These are phyloP conservation scores for Variabilichromis moorii DNA, from an alignment of 2,113 vertebrate genomes.

Conservation along the genomic window DNA sequence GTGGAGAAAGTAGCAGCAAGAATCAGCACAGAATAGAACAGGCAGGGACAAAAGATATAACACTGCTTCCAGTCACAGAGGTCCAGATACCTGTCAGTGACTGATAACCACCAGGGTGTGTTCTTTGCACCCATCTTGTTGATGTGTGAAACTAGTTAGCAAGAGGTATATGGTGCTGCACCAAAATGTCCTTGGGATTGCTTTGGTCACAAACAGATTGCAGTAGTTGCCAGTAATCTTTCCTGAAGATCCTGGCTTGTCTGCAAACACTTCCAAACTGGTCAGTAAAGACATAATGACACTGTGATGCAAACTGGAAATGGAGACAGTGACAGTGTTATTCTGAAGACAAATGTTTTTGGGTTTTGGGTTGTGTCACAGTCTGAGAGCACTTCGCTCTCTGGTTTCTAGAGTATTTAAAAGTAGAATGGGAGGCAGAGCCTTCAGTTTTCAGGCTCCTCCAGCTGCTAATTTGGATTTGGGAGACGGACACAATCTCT, in stretches of 20 bases:
- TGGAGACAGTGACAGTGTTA: accelerated
- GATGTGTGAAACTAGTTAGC: background rate
- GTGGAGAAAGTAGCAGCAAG: background rate
- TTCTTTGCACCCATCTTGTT: background rate
- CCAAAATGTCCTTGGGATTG: background rate
- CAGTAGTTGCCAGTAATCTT: accelerated
- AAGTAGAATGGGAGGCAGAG: background rate
- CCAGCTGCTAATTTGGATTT: background rate
- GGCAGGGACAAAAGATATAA: background rate
- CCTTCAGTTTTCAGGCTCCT: background rate
- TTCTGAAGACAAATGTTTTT: background rate
- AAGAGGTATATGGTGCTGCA: background rate
- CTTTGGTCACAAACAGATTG: background rate
- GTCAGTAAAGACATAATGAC: background rate
- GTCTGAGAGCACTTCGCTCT: background rate
- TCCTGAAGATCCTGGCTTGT: background rate
- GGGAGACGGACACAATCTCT: background rate
- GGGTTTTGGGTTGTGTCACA: background rate
- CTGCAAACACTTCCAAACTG: background rate
- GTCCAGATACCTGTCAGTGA: background rate
- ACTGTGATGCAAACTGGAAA: background rate
- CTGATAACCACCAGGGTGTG: background rate
- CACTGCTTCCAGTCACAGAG: background rate
- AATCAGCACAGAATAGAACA: background rate
- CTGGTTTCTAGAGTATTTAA: background rate